Evolutionary conservation across 1,140 invertebrate genomes (phyloP), one percentile per base, ranked within the genome.

Genomic region (Belonocnema kinseyi): DNA sequence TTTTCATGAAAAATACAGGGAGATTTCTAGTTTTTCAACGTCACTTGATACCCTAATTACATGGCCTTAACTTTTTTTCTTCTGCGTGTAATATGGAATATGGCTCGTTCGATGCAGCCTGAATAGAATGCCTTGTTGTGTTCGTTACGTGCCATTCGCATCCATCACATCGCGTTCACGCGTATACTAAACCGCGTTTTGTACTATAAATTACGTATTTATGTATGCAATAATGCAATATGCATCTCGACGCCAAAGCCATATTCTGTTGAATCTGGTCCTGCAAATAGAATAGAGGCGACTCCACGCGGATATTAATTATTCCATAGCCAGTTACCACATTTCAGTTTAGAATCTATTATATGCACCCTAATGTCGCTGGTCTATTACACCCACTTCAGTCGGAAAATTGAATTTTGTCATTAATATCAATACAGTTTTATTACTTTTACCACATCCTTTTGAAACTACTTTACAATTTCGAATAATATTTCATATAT

Each of bases 91-190:
- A 46, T 46, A 46, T 46, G 40, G 40, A 51, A 33, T 54, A 19
- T 50, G n/a, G 58, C 21, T 61, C 75, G 61, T 71, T 76, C 75
- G 75, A 76, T 76, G 56, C 75, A 71, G 75, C 61, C 61, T 76
- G 51, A 76, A 76, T 71, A 50, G 61, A 70, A 76, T 46, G 58
- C 33, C 21, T 33, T 66, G 19, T 17, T 58, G 19, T 40, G 21
- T 61, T 61, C 58, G 26, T 16, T 61, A 61, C 33, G 58, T 61
- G 58, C 58, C 3, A 61, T 61, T 61, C 21, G 61, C 61, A 66
- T 53, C 74, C 33, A 40, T 74, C 51, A n/a, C 52, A 46, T 46
- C 8, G 50, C 11, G 52, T 33, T 74, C 40, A 75, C 74, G 58
- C 56, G 46, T 52, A 66, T 58, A 70, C 26, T 16, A 13, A 13